Evolutionary conservation across 2,797 vertebrate species (phyloP).

Genomic region (Epinephelus awoara): DNA sequence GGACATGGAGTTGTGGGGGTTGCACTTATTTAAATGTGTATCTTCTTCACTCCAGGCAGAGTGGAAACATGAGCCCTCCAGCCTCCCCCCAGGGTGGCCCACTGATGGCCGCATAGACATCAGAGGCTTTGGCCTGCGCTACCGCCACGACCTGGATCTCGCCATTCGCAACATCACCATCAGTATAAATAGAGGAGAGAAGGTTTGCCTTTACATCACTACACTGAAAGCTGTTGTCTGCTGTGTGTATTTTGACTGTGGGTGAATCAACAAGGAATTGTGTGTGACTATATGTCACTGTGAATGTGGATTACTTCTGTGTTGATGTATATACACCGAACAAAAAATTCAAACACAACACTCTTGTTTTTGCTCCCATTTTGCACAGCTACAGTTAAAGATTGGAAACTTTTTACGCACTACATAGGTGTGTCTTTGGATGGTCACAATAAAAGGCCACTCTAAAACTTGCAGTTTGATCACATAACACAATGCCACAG

Average conservation of each 20-base stretch:
- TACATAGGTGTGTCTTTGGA: too few species aligned
- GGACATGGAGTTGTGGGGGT: too few species aligned
- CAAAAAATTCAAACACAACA: too few species aligned
- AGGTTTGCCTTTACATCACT: constrained; percentile 80
- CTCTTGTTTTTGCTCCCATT: too few species aligned
- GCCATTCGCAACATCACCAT: constrained; percentile 91
- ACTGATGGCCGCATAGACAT: constrained; percentile 90
- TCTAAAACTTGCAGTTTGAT: too few species aligned
- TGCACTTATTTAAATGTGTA: constrained; percentile 1
- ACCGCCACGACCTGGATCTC: constrained; percentile 92
- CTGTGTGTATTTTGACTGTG: background rate
- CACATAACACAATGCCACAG: too few species aligned
- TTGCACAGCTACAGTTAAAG: too few species aligned
- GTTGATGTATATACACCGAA: background rate
- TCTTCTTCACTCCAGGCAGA: constrained; percentile 85
- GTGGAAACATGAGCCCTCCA: constrained; percentile 84
- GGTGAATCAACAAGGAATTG: background rate
- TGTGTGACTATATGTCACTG: background rate
- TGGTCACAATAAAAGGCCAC: too few species aligned
- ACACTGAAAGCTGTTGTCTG: background rate
- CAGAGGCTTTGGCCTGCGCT: constrained; percentile 89
- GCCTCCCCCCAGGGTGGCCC: constrained; percentile 88
- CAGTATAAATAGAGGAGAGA: constrained; percentile 91
- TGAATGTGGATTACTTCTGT: background rate
- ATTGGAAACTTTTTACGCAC: too few species aligned